Percentiles rank a stretch among this genome's conserved stretches.
Conservation (phyloP, 2,888 invertebrate genomes). For the Periphyllus acericola region DNA sequence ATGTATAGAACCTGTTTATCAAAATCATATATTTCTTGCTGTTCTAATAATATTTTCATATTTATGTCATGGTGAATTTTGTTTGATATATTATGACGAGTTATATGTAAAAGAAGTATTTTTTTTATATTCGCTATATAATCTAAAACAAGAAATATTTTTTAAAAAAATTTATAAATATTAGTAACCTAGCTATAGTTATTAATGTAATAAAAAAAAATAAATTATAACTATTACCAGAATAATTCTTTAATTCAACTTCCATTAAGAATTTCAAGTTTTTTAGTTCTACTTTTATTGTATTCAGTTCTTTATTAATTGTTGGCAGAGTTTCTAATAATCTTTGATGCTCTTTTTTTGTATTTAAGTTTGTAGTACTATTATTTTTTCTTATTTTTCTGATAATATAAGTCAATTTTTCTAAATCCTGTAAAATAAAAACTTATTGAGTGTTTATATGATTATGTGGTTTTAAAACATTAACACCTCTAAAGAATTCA, state of each 20-base stretch:
- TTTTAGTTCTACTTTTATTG: slow-evolving; percentile 12
- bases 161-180: neutral
- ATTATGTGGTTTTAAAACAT: neutral
- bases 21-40: slow-evolving; percentile 14
- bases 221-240: neutral
- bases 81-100: slow-evolving; percentile 6
- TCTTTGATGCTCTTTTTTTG: neutral
- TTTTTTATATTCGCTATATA: neutral
- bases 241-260: slow-evolving; percentile 3
- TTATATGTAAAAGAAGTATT: neutral
- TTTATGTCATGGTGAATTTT: slow-evolving; percentile 19
- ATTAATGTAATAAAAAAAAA: neutral
- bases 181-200: neutral
- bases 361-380: neutral
- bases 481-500: slow-evolving; percentile 34
- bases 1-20: slow-evolving; percentile 32
- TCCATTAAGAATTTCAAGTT: neutral
- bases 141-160: slow-evolving; percentile 7
- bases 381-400: slow-evolving; percentile 4
- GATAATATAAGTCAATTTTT: slow-evolving; percentile 37
- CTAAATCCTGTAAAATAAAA: slow-evolving; percentile 26
- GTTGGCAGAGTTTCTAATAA: slow-evolving; percentile 15
- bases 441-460: neutral
- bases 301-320: neutral
- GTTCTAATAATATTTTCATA: slow-evolving; percentile 5